Evolutionary conservation across 1,140 invertebrate species (phyloP), one percentile per base, ranked within the genome.

Genomic region (Epicauta chinensis): DNA sequence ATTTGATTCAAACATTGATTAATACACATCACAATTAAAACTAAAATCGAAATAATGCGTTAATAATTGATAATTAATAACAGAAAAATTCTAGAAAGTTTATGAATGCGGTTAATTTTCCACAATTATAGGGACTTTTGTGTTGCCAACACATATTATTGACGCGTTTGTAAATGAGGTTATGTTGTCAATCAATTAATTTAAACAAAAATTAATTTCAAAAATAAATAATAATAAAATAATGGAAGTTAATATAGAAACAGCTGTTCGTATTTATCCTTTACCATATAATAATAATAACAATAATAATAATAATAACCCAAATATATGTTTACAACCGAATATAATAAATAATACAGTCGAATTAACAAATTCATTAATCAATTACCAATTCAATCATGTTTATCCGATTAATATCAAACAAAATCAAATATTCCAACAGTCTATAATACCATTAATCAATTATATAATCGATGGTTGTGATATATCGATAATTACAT

Each of bases 401-500:
- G 79, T 79, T 16, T 70, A 82, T 46, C 80, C 80, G 38, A 68
- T 75, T 2, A 75, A 78, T 56, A 74, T 69, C 51, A 66, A 65
- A 2, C 75, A 78, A 58, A 68, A 60, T 42, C 66, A 72, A 40
- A 58, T 77, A 2, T 78, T 73, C 48, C 62, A 65, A 36, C 69
- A 68, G 36, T 68, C 70, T 1, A 66, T 77, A 2, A 68, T 69
- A 23, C 75, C 75, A 1, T 69, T 83, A 60, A 74, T 83, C 11
- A 78, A 77, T 53, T 77, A 78, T 55, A 80, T 83, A 51, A 64
- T 83, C 30, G 81, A 84, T 66, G 82, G 83, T 2, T 85, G 82
- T 61, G 82, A 85, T 69, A 80, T 82, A 16, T 84, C 89, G 13
- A 77, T 89, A 35, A 77, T 89, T 17, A 82, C 86, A 10, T 86